Evolutionary conservation across 2,113 vertebrate species (phyloP).

Genomic region (Galeopterus variegatus): DNA sequence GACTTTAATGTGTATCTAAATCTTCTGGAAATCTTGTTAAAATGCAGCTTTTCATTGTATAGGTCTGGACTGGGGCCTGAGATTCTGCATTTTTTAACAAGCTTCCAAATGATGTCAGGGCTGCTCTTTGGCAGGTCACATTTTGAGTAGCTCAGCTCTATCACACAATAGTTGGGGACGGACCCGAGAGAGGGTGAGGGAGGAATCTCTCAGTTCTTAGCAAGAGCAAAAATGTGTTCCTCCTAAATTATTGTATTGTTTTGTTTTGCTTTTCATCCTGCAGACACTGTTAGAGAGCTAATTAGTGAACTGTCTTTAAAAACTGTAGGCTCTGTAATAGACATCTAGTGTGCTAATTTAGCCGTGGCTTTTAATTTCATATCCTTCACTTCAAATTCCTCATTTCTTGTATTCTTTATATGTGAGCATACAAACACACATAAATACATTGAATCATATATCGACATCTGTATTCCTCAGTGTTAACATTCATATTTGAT

Average conservation of each 20-base stretch:
- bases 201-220: not conserved
- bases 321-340: not conserved
- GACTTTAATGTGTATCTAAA: not conserved
- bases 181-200: too few species aligned
- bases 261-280: not conserved
- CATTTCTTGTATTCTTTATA: not conserved
- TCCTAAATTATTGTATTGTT: not conserved
- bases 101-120: not conserved
- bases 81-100: not conserved
- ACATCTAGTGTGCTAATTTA: not conserved
- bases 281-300: not conserved
- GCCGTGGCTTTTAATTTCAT: not conserved
- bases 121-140: not conserved
- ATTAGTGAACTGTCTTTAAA: not conserved
- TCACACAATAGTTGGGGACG: not conserved
- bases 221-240: not conserved
- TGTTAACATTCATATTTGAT: not conserved
- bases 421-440: not conserved
- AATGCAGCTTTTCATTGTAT: not conserved
- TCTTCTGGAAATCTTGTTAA: not conserved
- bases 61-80: not conserved
- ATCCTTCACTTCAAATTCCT: not conserved
- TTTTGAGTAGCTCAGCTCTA: not conserved
- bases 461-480: not conserved
- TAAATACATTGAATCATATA: not conserved